phyloP scores from a whole-genome alignment of 2,113 vertebrate species.

The Marmota monax region DNA sequence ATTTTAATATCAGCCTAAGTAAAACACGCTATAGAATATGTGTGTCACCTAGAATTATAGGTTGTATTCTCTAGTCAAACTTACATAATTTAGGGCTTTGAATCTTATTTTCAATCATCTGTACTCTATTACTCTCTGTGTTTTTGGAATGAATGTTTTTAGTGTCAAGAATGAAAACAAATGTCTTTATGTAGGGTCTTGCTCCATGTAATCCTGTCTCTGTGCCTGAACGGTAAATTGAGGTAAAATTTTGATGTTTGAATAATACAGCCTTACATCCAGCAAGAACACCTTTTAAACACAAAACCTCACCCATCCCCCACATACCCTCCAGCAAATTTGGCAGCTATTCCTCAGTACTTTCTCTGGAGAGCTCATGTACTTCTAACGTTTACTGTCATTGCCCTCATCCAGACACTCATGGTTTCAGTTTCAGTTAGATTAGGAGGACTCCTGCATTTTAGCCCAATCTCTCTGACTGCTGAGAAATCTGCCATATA shows the following conservation, averaged over 20 bases:
- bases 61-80: background rate
- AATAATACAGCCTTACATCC: background rate
- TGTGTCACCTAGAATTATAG: background rate
- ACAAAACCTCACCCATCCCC: background rate
- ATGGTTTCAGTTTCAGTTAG: background rate
- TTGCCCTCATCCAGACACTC: background rate
- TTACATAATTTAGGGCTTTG: background rate
- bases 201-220: background rate
- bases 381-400: background rate
- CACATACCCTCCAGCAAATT: background rate
- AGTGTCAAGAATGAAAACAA: background rate
- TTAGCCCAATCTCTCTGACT: background rate
- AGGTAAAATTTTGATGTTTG: background rate
- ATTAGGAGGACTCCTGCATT: background rate
- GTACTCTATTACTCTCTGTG: background rate
- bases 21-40: background rate
- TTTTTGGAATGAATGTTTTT: slow-evolving; percentile 7
- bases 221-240: background rate
- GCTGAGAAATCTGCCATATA: background rate
- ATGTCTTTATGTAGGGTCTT: background rate
- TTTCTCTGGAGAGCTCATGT: background rate
- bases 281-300: background rate
- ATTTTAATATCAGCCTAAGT: background rate
- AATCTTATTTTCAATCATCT: background rate
- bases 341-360: background rate